Evolutionary conservation across 2,797 vertebrate genomes (phyloP), one percentile per base, ranked within the genome.

Genomic region (Molothrus ater): DNA sequence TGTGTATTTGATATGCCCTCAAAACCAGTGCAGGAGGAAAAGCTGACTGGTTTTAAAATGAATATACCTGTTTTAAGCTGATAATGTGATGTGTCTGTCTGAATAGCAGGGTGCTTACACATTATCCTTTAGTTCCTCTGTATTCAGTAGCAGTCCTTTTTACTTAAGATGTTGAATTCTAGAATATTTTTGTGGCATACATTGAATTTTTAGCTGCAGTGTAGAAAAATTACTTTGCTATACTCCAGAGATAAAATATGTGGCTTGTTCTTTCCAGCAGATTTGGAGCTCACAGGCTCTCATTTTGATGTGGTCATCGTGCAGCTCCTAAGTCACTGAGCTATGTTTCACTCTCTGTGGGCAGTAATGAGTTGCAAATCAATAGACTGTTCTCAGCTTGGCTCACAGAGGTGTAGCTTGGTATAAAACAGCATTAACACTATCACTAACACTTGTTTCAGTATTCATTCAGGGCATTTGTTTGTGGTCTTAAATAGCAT

Each of bases 321-420:
- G 54, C 89, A 72, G 88, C 51, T 91, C 72, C 57, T 92, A 47
- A 80, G 69, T 87, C 43, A 64, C 60, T 79, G 28, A 88, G 80
- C 71, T 1, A 0, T 24, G 17, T 80, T 96, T 93, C 64, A 36
- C 64, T 86, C 89, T 84, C 51, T 65, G 5, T 48, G 42, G 72
- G 54, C 81, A 86, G 61, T 89, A 89, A 82, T 83, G 81, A 91
- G 75, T 79, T 94, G 72, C 65, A 70, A 80, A 88, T 93, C 86
- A 89, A 78, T 89, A 71, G 48, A 25, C 10, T 43, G 20, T 92
- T 69, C 68, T 93, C 18, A 5, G 32, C 50, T 57, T 20, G 4
- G 7, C 81, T 83, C 36, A 38, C 2, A 50, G 57, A 59, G 54
- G 17, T 86, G 29, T 74, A 73, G 26, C 64, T 74, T 42, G 68